Percentiles rank a stretch among this genome's conserved stretches.
Evolutionary conservation across 2,113 vertebrate genomes (phyloP).

Genomic region (Grammomys dolichurus): DNA sequence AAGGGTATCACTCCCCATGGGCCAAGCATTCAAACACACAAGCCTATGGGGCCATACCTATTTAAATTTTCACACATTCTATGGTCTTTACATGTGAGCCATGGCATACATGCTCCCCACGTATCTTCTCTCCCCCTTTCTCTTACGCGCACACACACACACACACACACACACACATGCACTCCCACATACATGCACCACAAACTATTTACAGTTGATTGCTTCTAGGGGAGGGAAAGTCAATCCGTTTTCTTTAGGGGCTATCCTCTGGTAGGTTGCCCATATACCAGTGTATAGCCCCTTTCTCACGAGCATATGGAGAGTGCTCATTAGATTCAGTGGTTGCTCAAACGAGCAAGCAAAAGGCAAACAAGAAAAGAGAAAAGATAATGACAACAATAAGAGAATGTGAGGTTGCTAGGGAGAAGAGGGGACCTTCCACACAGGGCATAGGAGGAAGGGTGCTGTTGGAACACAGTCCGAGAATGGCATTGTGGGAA

Average conservation of each 20-base stretch:
- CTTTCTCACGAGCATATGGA: neutral
- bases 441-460: too few relatives aligned
- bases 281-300: neutral
- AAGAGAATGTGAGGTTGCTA: neutral
- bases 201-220: neutral
- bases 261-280: neutral
- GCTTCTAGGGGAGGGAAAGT: neutral
- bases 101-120: neutral
- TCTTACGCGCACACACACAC: too few relatives aligned
- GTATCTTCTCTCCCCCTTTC: neutral
- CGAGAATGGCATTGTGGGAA: neutral
- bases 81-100: neutral
- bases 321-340: neutral
- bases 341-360: neutral
- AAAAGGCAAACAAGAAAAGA: neutral
- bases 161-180: neutral
- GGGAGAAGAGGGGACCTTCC: neutral
- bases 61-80: neutral
- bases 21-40: too few relatives aligned
- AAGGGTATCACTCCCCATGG: too few relatives aligned
- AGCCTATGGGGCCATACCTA: too few relatives aligned
- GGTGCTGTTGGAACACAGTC: too few relatives aligned
- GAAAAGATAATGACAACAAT: neutral
- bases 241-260: neutral
- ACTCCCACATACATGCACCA: neutral